Evolutionary conservation across 2,113 vertebrate genomes (phyloP).

Genomic region (Mastomys natalensis): DNA sequence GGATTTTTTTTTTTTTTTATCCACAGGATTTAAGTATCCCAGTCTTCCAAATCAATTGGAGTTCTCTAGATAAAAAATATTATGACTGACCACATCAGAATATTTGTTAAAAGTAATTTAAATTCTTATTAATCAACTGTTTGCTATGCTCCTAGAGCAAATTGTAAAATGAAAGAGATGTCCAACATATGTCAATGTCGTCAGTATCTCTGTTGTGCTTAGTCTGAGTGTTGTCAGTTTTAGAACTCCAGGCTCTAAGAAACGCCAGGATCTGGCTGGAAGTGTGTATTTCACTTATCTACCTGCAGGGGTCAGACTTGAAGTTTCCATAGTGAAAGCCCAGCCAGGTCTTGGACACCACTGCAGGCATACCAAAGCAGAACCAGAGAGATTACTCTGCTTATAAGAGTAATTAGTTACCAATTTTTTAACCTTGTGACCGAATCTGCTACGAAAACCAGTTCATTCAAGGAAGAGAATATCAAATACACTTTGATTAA

Average conservation of each 20-base stretch:
- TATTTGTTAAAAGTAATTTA: conserved; percentile 11
- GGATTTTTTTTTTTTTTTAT: conserved; percentile 80
- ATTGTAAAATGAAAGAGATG: conserved; percentile 33
- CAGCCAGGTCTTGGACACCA: background rate
- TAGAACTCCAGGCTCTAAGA: background rate
- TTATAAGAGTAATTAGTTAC: conserved; percentile 66
- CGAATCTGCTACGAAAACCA: conserved; percentile 40
- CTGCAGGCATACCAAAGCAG: background rate
- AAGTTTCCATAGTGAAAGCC: conserved; percentile 72
- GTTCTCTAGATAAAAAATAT: conserved; percentile 42
- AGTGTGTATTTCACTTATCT: conserved; percentile 72
- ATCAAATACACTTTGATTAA: conserved; percentile 55
- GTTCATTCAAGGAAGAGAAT: conserved; percentile 60
- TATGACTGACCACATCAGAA: background rate
- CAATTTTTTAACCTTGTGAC: conserved; percentile 71
- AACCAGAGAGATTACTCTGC: conserved; percentile 18
- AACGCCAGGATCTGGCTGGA: background rate
- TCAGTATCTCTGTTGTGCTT: background rate
- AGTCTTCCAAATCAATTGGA: conserved; percentile 71
- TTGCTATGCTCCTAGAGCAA: conserved; percentile 49
- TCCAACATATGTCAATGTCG: background rate
- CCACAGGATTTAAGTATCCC: conserved; percentile 69
- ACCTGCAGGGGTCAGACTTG: conserved; percentile 92
- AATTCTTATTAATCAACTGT: conserved; percentile 27
- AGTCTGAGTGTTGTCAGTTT: conserved; percentile 3